A percentile compares a stretch with the other conserved stretches of the same genome.
Conservation (phyloP, 2,888 invertebrate species). For the Limenitis camilla region DNA sequence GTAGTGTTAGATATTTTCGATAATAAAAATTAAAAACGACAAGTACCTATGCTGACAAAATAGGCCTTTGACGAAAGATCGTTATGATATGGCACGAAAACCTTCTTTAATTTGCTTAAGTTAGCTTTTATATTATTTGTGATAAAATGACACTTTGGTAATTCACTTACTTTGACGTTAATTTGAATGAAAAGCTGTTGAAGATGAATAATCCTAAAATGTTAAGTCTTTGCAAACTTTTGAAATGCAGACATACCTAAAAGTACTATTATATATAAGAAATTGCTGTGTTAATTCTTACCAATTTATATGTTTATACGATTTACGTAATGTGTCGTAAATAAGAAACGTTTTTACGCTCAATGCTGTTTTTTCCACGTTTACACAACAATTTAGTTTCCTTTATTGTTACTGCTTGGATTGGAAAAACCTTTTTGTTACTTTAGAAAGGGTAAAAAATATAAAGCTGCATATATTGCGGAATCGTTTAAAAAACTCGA, state of each 20-base stretch:
- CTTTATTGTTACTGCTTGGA: too few species aligned
- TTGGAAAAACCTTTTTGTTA: too few species aligned
- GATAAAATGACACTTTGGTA: not conserved
- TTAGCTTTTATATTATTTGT: not conserved
- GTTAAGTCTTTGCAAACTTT: too few species aligned
- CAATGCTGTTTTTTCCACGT: too few species aligned
- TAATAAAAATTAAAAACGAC: too few species aligned
- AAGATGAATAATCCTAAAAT: too few species aligned
- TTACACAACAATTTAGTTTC: too few species aligned
- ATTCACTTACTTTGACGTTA: not conserved
- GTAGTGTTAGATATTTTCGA: too few species aligned
- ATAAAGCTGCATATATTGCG: too few species aligned
- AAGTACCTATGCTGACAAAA: not conserved
- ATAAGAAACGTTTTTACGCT: not conserved
- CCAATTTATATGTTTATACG: not conserved
- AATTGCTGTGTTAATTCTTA: not conserved
- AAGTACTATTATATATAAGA: not conserved
- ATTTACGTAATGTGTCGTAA: not conserved
- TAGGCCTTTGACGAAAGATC: slow-evolving; percentile 9
- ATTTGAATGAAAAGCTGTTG: too few species aligned
- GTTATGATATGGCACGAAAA: slow-evolving; percentile 15
- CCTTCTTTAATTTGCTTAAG: slow-evolving; percentile 9
- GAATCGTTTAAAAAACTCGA: too few species aligned
- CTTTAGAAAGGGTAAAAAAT: too few species aligned
- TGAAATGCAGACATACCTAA: not conserved